Conservation (phyloP, 2,113 vertebrate species). For the Muntiacus muntjak region DNA sequence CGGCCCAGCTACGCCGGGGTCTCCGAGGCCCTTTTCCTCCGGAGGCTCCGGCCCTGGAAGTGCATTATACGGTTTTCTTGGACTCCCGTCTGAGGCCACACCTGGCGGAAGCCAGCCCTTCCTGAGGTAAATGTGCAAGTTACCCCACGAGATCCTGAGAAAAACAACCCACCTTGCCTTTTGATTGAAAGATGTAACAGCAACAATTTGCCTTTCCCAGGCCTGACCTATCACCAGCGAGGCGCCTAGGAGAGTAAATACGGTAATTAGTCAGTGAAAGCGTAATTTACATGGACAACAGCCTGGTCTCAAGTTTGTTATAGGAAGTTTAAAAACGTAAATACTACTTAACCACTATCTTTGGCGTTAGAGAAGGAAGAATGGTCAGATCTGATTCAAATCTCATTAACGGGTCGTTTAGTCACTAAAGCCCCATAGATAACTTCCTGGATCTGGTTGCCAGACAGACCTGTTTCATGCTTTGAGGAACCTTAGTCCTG, state of each 20-base stretch:
- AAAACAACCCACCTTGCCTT: background rate
- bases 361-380: background rate
- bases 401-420: background rate
- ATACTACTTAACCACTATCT: background rate
- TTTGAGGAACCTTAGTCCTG: background rate
- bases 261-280: background rate
- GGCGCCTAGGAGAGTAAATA: background rate
- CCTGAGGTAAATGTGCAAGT: background rate
- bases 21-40: background rate
- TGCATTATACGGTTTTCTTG: fast-evolving
- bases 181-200: background rate
- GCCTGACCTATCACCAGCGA: background rate
- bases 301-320: background rate
- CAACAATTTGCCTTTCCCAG: background rate
- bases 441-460: background rate
- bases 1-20: fast-evolving
- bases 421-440: background rate
- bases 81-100: too few species aligned
- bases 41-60: background rate
- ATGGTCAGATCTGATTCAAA: background rate
- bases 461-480: background rate
- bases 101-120: background rate
- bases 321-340: background rate
- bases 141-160: background rate
- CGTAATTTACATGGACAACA: too few species aligned